phyloP scores from a whole-genome alignment of 1,140 invertebrate species.

The Neodiprion pinetum region DNA sequence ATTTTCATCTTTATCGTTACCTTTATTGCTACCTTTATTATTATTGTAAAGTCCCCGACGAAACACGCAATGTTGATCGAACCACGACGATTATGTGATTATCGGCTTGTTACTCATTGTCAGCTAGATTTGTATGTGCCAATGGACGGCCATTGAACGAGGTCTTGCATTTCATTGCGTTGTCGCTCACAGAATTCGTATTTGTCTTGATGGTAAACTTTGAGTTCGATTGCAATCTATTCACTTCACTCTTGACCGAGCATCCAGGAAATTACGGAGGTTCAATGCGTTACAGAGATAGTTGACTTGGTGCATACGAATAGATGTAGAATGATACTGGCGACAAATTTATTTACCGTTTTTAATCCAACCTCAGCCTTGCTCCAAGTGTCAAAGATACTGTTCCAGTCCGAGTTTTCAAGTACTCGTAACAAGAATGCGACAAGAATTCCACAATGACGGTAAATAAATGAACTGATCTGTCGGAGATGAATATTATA shows the following conservation, averaged over 20 bases:
- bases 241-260: neutral
- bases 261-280: neutral
- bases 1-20: too few species aligned
- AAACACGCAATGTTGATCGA: neutral
- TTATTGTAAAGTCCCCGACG: neutral
- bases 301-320: constrained; percentile 9
- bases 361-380: constrained; percentile 29
- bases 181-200: neutral
- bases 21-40: too few species aligned
- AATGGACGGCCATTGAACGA: neutral
- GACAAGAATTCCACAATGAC: neutral
- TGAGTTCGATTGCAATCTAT: neutral
- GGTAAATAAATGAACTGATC: too few species aligned
- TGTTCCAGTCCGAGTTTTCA: neutral
- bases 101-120: neutral
- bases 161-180: neutral
- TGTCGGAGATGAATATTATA: too few species aligned
- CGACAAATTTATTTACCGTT: constrained; percentile 58
- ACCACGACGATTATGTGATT: neutral
- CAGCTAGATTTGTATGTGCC: neutral
- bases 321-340: constrained; percentile 47
- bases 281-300: neutral
- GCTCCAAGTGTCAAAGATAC: neutral
- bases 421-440: neutral
- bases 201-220: neutral